phyloP scores from a whole-genome alignment of 2,888 invertebrate genomes.

The Pyrrhosoma nymphula region DNA sequence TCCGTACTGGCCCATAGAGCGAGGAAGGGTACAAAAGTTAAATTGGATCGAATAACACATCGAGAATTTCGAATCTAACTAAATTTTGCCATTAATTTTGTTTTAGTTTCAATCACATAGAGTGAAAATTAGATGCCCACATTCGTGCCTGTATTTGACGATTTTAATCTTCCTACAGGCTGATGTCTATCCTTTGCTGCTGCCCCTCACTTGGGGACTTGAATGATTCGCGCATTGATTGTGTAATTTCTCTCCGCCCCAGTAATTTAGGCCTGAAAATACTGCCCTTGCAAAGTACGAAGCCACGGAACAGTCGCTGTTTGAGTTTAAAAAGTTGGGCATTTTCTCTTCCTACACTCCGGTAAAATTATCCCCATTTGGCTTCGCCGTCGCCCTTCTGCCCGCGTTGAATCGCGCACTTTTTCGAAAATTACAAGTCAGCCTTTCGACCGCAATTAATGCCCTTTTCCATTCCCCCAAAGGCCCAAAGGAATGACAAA shows the following conservation, averaged over 20 bases:
- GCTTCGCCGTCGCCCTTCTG: neutral
- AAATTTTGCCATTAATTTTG: no score
- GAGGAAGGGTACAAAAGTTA: no score
- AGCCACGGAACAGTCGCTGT: neutral
- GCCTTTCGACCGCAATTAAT: slow-evolving; percentile 16
- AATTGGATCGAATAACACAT: no score
- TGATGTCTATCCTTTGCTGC: neutral
- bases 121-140: no score
- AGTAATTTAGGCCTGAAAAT: neutral
- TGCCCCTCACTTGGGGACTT: neutral
- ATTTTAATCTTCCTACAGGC: neutral
- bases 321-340: neutral
- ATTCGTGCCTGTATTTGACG: no score
- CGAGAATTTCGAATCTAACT: no score
- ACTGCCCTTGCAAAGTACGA: neutral
- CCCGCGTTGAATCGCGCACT: neutral
- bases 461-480: slow-evolving; percentile 1
- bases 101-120: no score
- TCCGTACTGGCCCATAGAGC: no score
- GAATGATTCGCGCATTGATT: neutral
- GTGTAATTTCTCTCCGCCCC: neutral
- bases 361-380: neutral
- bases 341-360: neutral
- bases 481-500: slow-evolving; percentile 45
- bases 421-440: slow-evolving; percentile 43